These are phyloP conservation scores for Pterocles burchelli DNA, from an alignment of 2,113 vertebrate genomes.

Conservation along the genomic window DNA sequence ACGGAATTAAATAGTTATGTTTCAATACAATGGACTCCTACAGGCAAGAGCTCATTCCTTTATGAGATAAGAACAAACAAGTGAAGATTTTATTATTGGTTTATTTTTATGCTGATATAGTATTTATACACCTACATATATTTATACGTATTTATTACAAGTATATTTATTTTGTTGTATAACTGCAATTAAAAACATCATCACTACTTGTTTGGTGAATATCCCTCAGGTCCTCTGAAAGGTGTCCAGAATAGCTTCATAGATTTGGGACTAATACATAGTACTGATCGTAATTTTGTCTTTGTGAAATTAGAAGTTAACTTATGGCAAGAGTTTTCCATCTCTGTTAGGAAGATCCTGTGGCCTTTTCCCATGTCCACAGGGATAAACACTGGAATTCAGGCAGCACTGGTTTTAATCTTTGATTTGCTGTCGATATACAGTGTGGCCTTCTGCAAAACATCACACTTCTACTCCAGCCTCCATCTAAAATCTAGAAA, in stretches of 20 bases:
- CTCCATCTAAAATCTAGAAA: neutral
- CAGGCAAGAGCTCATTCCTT: neutral
- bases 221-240: neutral
- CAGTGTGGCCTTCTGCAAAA: neutral
- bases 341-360: neutral
- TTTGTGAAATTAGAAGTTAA: neutral
- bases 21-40: neutral
- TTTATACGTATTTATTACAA: neutral
- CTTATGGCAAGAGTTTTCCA: neutral
- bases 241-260: neutral
- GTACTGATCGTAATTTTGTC: neutral
- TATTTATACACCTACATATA: neutral
- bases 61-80: neutral
- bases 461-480: neutral
- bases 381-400: neutral
- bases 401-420: neutral
- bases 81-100: neutral
- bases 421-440: neutral
- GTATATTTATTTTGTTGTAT: neutral
- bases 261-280: neutral
- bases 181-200: neutral
- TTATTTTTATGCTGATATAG: neutral
- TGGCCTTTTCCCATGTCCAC: neutral
- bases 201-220: neutral
- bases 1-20: neutral